These are phyloP conservation scores for Pantelozetes paolii DNA, from an alignment of 2,888 invertebrate genomes.

Conservation along the genomic window DNA sequence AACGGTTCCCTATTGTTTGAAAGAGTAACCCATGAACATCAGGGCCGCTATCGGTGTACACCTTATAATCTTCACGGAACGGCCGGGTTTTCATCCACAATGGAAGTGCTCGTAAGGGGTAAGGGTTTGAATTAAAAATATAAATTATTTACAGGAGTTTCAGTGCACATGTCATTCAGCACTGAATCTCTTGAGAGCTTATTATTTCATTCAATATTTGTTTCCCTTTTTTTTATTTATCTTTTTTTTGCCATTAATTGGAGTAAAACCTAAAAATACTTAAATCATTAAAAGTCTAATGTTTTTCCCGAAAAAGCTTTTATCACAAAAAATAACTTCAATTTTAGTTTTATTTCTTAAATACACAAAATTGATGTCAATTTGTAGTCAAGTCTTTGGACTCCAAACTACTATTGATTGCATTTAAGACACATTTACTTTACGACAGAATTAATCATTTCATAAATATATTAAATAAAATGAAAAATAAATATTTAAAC, in stretches of 20 bases:
- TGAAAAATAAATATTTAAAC: background rate
- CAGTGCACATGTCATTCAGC: too few species aligned
- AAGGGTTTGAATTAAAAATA: too few species aligned
- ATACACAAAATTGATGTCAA: conserved; percentile 7
- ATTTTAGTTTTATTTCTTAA: too few species aligned
- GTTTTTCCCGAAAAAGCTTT: too few species aligned
- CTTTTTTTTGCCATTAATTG: too few species aligned
- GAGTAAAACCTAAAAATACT: too few species aligned
- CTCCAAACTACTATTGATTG: background rate
- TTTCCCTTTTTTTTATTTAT: too few species aligned
- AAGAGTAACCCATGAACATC: conserved; percentile 58
- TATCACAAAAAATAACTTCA: too few species aligned
- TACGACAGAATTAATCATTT: background rate
- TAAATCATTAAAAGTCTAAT: too few species aligned
- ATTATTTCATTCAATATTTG: too few species aligned
- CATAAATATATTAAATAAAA: background rate
- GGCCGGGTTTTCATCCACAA: conserved; percentile 81
- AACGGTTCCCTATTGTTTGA: conserved; percentile 89
- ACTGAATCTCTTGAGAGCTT: too few species aligned
- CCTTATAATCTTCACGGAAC: conserved; percentile 93
- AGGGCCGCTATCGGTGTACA: conserved; percentile 86
- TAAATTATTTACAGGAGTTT: too few species aligned
- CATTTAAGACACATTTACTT: background rate
- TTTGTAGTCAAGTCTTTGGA: background rate
- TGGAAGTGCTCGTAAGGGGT: conserved; percentile 60